A percentile compares a stretch with the other conserved stretches of the same genome.
These are phyloP conservation scores for Onychomys leucogaster DNA, from an alignment of 2,797 vertebrate species.

Conservation along the genomic window DNA sequence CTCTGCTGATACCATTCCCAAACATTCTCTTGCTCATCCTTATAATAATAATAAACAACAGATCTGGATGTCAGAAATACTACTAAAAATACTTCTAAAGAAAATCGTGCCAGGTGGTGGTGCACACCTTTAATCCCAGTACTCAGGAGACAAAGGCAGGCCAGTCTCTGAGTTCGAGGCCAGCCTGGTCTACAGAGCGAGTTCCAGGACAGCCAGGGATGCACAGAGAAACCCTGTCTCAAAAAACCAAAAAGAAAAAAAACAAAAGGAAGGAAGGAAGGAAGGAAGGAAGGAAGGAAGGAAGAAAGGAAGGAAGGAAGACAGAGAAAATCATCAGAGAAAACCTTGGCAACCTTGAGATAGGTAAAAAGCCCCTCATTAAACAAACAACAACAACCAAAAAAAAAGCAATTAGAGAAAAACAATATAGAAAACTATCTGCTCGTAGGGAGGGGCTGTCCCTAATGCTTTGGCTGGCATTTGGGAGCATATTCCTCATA, in stretches of 20 bases:
- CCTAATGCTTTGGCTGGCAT: background rate
- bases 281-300: too few species aligned
- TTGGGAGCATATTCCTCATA: background rate
- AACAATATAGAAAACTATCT: background rate
- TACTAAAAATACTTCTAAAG: background rate
- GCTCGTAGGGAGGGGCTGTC: background rate
- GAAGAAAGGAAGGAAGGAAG: background rate
- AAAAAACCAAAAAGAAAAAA: too few species aligned
- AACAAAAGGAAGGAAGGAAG: too few species aligned
- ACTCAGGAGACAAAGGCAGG: background rate
- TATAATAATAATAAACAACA: background rate
- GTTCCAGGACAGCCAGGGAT: background rate
- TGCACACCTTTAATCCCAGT: background rate
- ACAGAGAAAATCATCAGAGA: background rate
- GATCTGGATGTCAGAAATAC: background rate
- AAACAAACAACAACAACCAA: background rate
- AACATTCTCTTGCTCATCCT: background rate
- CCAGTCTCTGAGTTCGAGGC: background rate
- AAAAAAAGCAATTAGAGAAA: too few species aligned
- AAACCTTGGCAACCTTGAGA: background rate
- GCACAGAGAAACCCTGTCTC: background rate
- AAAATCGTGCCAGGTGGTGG: background rate
- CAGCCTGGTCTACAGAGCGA: background rate
- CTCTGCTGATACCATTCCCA: background rate
- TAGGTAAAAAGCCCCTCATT: background rate